Conservation (phyloP, 2,113 vertebrate species). For the Callithrix jacchus region DNA sequence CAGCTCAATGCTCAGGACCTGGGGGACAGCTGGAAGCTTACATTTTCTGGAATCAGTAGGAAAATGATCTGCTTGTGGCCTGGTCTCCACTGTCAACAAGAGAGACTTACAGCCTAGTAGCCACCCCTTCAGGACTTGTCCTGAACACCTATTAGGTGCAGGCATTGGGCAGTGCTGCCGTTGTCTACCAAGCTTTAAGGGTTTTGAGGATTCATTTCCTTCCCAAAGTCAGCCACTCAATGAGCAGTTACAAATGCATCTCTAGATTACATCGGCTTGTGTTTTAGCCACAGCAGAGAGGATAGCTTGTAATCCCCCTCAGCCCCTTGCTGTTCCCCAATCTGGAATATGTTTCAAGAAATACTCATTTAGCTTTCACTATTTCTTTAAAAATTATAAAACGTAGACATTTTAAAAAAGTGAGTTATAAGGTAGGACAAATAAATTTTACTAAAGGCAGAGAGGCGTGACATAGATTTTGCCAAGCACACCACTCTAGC, state of each 20-base stretch:
- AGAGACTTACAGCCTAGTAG: neutral
- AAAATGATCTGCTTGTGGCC: neutral
- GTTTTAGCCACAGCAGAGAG: neutral
- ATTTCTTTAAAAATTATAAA: neutral
- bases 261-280: neutral
- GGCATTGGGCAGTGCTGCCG: fast-evolving
- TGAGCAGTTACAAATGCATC: neutral
- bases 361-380: neutral
- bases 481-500: no score
- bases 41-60: neutral
- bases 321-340: fast-evolving
- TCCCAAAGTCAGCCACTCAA: neutral
- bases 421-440: neutral
- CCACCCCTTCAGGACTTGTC: neutral
- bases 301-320: neutral
- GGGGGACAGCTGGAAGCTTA: neutral
- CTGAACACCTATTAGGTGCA: neutral
- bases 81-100: neutral
- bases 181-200: neutral
- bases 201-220: neutral
- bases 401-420: neutral
- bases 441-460: neutral
- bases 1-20: neutral
- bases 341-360: fast-evolving
- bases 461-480: no score